Evolutionary conservation across 2,113 vertebrate species (phyloP).

Genomic region (Zootoca vivipara): DNA sequence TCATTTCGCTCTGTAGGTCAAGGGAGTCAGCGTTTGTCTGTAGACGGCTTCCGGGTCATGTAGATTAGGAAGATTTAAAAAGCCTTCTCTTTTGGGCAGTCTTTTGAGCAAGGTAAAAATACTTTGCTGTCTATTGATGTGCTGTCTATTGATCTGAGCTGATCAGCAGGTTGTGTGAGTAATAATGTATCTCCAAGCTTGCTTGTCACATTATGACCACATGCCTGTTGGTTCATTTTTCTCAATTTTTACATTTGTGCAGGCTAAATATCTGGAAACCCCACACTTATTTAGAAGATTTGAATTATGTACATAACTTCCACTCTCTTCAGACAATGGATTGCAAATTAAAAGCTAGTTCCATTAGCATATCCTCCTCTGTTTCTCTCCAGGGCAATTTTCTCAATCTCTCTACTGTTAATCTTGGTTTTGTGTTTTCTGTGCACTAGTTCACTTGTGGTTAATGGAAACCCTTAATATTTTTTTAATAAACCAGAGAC

Average conservation of each 20-base stretch:
- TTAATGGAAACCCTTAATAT: background rate
- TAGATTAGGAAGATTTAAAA: too few relatives aligned
- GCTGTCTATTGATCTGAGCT: background rate
- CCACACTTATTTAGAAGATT: background rate
- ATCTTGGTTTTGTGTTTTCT: background rate
- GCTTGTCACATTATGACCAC: background rate
- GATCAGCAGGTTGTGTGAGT: background rate
- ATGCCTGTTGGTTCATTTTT: background rate
- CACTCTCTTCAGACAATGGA: background rate
- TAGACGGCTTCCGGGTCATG: background rate
- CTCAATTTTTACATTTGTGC: background rate
- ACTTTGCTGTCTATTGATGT: background rate
- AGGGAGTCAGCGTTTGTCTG: too few relatives aligned
- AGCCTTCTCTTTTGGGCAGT: background rate
- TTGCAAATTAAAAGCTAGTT: background rate
- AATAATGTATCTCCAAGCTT: background rate
- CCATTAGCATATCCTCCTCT: background rate
- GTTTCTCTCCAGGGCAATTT: background rate
- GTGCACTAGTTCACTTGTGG: background rate
- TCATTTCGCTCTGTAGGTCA: too few relatives aligned
- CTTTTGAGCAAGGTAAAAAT: background rate
- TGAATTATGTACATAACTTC: background rate
- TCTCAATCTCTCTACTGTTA: background rate
- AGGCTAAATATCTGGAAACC: background rate
- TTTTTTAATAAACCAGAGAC: background rate